Evolutionary conservation across 2,888 invertebrate species (phyloP).

Genomic region (Romanomermis culicivorax): DNA sequence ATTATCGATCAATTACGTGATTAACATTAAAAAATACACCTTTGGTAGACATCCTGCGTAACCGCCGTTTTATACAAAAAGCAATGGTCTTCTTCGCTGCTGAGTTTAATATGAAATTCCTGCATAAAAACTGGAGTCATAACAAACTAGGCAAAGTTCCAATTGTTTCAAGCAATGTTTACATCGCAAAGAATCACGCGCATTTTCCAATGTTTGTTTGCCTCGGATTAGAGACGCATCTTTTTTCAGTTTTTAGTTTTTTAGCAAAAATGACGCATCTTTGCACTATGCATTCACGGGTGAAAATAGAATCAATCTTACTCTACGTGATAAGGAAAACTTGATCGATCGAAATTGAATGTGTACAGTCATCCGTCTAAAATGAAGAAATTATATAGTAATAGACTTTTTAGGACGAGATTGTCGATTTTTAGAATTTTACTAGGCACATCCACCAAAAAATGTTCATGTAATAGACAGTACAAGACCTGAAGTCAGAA

Average conservation of each 20-base stretch:
- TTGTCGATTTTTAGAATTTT: too few relatives aligned
- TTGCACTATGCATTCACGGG: too few relatives aligned
- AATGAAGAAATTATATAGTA: not conserved
- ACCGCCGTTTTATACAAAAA: conserved; percentile 1
- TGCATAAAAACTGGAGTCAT: not conserved
- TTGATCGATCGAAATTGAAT: not conserved
- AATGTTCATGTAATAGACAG: too few relatives aligned
- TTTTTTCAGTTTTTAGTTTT: too few relatives aligned
- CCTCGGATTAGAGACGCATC: too few relatives aligned
- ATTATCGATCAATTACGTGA: not conserved
- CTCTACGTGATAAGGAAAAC: not conserved
- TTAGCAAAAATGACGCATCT: too few relatives aligned
- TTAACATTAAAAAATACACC: not conserved
- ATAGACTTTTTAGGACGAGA: too few relatives aligned
- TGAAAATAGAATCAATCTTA: too few relatives aligned
- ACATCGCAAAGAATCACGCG: too few relatives aligned
- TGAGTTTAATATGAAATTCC: conserved; percentile 2
- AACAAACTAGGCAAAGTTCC: not conserved
- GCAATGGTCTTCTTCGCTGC: conserved; percentile 3
- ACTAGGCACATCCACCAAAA: too few relatives aligned
- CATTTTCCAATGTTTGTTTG: too few relatives aligned
- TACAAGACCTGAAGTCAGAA: too few relatives aligned
- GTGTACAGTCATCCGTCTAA: not conserved
- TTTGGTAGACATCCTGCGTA: not conserved
- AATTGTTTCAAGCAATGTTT: not conserved